phyloP scores from a whole-genome alignment of 2,888 invertebrate species.

The Rhodophaea formosa region DNA sequence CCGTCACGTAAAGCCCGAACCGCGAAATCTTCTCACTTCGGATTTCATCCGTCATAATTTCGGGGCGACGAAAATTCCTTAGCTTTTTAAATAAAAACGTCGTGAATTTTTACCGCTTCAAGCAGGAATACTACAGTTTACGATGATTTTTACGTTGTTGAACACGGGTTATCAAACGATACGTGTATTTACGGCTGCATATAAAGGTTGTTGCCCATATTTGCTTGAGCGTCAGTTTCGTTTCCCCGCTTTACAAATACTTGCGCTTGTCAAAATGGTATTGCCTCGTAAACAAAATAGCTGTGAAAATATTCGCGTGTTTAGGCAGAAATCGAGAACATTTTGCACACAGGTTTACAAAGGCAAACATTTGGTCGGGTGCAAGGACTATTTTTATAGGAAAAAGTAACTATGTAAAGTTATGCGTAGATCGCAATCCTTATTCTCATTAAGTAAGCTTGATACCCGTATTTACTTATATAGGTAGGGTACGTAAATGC shows the following conservation, averaged over 20 bases:
- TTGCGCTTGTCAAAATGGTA: background rate
- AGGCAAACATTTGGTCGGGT: too few species aligned
- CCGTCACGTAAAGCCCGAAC: conserved; percentile 55
- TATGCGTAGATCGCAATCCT: too few species aligned
- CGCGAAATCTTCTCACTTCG: conserved; percentile 58
- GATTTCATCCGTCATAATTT: conserved; percentile 72
- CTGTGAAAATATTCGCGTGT: background rate
- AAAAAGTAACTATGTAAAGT: too few species aligned
- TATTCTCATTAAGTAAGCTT: too few species aligned
- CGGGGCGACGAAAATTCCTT: conserved; percentile 42
- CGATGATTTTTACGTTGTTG: conserved; percentile 43
- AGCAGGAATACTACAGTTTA: conserved; percentile 40
- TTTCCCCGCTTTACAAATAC: background rate
- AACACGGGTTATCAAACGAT: conserved; percentile 39
- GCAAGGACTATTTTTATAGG: too few species aligned
- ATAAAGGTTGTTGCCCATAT: conserved; percentile 3
- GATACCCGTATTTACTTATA: too few species aligned
- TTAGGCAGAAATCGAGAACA: background rate
- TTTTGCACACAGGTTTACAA: too few species aligned
- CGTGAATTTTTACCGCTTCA: conserved; percentile 44
- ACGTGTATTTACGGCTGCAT: conserved; percentile 48
- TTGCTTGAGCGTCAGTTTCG: background rate
- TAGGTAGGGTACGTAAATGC: too few species aligned
- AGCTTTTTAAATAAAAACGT: conserved; percentile 47
- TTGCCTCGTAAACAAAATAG: conserved; percentile 1